phyloP scores from a whole-genome alignment of 1,140 invertebrate species.

The Scaptomyza graminum region DNA sequence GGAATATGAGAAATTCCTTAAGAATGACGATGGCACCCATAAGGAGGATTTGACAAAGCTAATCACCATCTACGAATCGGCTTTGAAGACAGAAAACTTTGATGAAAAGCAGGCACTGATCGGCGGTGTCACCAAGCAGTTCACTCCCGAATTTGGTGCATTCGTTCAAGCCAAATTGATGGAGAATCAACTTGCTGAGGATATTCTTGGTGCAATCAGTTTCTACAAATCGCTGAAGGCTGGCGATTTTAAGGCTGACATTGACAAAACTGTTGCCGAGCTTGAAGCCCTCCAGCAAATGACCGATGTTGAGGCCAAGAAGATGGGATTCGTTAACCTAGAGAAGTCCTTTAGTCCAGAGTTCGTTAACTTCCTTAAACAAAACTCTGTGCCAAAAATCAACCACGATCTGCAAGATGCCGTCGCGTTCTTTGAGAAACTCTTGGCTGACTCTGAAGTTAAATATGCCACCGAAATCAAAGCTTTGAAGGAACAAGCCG shows the following conservation, averaged over 20 bases:
- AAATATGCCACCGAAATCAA: slow-evolving; percentile 47
- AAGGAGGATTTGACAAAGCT: slow-evolving; percentile 53
- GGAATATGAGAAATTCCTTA: slow-evolving; percentile 45
- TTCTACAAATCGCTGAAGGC: slow-evolving; percentile 51
- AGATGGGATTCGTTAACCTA: slow-evolving; percentile 39
- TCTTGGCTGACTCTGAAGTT: slow-evolving; percentile 26
- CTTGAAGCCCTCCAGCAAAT: slow-evolving; percentile 41
- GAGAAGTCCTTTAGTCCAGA: slow-evolving; percentile 49
- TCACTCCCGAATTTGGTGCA: slow-evolving; percentile 44
- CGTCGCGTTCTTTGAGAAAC: slow-evolving; percentile 49
- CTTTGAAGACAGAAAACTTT: slow-evolving; percentile 42
- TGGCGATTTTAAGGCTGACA: slow-evolving; percentile 40
- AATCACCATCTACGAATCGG: slow-evolving; percentile 53
- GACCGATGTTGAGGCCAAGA: slow-evolving; percentile 45
- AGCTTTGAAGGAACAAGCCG: slow-evolving; percentile 45
- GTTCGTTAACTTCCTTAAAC: slow-evolving; percentile 52
- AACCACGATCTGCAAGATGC: slow-evolving; percentile 46
- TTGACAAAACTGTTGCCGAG: slow-evolving; percentile 40
- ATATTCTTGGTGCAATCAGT: slow-evolving; percentile 39
- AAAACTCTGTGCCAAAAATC: slow-evolving; percentile 50
- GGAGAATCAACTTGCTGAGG: slow-evolving; percentile 42
- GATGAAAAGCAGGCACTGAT: slow-evolving; percentile 50
- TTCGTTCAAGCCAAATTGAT: slow-evolving; percentile 46
- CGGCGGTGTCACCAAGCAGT: slow-evolving; percentile 31
- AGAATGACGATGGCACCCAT: slow-evolving; percentile 50